Base-by-base conservation (phyloP, 37 sponge, comb jelly and placozoan species). In the Haliclona indistincta region DNA sequence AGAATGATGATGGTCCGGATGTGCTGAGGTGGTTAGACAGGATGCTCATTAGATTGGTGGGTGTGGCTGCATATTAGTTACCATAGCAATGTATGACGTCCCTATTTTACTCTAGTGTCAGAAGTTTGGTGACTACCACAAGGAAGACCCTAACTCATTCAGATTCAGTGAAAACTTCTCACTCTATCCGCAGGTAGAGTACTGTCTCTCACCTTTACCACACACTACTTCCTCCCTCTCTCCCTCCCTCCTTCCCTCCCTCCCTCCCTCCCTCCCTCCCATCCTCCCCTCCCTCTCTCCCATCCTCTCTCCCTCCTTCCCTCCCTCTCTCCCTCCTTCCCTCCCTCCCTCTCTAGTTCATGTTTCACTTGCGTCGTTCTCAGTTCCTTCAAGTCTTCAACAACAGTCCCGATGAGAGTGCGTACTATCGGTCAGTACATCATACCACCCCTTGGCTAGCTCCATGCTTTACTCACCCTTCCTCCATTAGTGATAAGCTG, bases 331-430 rank as follows among this genome's bases (percentile, higher is more conserved):
- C 52, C 11, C 52, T 19, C 52, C 11, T 17, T 19, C 52, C 11
- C 52, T 19, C 52, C 4, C 11, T 33, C 22, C 73, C 17, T 11
- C 43, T 53, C n/a, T 70, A 97, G 96, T 99, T 99, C 67, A 90
- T 99, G 94, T 99, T 99, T 79, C 99, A 99, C 40, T 66, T 99
- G 70, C 68, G 99, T 68, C 75, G 99, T 25, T 99, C 99, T 1
- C 97, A 81, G 66, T 99, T 99, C 89, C 60, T 99, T 30, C 99
- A 99, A 76, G 91, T 94, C 47, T 99, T 99, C 85, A 99, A 99
- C 77, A 96, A 96, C 88, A 96, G 96, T 79, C 99, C 99, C 23
- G 99, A 99, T 58, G 99, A 99, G 68, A 90, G 84, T 4, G 70
- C 96, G 3, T 99, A 96, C 76, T 99, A 99, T 76, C 81, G 96